These are phyloP conservation scores for Nycticryphes semicollaris DNA, from an alignment of 2,113 vertebrate species.

Conservation along the genomic window DNA sequence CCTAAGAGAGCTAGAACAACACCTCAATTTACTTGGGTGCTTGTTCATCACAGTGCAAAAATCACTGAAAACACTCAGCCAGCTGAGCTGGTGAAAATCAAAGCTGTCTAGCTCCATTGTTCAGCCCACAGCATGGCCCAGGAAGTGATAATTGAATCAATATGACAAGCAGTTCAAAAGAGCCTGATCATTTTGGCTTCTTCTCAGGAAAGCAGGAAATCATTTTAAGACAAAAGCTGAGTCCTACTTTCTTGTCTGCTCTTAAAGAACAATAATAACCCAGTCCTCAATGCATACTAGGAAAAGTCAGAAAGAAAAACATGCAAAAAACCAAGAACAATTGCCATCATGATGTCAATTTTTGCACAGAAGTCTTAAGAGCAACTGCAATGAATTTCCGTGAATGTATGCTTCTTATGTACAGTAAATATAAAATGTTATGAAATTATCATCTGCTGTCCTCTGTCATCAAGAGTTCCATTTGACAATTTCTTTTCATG, in stretches of 20 bases:
- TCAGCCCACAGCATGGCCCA: neutral
- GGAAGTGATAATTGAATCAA: neutral
- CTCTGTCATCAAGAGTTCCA: neutral
- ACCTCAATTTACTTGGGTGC: neutral
- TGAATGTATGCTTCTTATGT: neutral
- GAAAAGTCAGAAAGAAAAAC: neutral
- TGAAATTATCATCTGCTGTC: neutral
- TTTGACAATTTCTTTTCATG: neutral
- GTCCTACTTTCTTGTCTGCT: neutral
- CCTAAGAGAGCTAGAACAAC: neutral
- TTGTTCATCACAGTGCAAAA: neutral
- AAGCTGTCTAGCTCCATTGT: neutral
- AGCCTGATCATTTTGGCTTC: neutral
- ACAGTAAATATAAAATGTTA: neutral
- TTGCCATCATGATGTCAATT: neutral
- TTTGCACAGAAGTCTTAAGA: neutral
- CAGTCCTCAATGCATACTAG: neutral
- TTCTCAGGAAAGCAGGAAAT: neutral
- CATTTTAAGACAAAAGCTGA: neutral
- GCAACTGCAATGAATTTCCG: neutral
- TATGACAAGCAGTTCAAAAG: neutral
- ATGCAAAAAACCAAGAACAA: accelerated
- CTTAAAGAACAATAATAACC: neutral
- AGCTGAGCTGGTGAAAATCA: neutral
- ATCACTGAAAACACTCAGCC: neutral